Percentiles rank a stretch among this genome's conserved stretches.
These are phyloP conservation scores for Zophobas atratus DNA, from an alignment of 1,140 invertebrate species.

Conservation along the genomic window DNA sequence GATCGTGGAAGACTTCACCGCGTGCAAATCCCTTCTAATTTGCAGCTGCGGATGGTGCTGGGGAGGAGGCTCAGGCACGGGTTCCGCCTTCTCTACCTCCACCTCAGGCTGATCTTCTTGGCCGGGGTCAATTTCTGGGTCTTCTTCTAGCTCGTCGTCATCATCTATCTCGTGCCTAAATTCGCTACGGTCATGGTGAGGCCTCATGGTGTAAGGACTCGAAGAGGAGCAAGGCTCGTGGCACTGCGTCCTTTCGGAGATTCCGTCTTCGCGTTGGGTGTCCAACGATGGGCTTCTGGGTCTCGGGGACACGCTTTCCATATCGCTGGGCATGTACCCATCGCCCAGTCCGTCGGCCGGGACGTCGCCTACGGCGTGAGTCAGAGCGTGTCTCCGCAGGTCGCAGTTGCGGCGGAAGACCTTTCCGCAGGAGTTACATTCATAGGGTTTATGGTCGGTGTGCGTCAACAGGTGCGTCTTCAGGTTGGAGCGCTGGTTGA, in stretches of 20 bases:
- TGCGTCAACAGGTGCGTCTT: conserved; percentile 96
- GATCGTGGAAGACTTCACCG: conserved; percentile 69
- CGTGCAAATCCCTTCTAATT: conserved; percentile 80
- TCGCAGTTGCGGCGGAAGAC: conserved; percentile 91
- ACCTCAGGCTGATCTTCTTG: conserved; percentile 71
- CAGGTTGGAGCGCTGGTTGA: conserved; percentile 93
- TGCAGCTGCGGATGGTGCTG: conserved; percentile 75
- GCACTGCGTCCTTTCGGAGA: conserved; percentile 75
- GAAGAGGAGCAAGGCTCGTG: conserved; percentile 73
- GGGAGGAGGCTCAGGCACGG: conserved; percentile 62
- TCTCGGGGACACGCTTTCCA: conserved; percentile 68
- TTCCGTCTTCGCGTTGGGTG: neutral
- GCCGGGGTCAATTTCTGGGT: conserved; percentile 71
- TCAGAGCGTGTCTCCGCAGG: conserved; percentile 85
- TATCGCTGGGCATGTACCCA: conserved; percentile 74
- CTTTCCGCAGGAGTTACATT: conserved; percentile 92
- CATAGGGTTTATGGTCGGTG: conserved; percentile 95
- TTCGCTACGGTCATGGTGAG: conserved; percentile 68
- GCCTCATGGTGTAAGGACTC: conserved; percentile 79
- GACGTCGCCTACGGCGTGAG: conserved; percentile 88
- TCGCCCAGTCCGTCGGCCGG: conserved; percentile 79
- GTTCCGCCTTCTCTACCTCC: conserved; percentile 67
- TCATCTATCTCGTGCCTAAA: conserved; percentile 55
- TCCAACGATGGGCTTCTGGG: conserved; percentile 56
- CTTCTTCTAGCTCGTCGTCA: conserved; percentile 69